Evolutionary conservation across 2,113 vertebrate genomes (phyloP), one percentile per base, ranked within the genome.

Genomic region (Gnathonemus longibarbis): DNA sequence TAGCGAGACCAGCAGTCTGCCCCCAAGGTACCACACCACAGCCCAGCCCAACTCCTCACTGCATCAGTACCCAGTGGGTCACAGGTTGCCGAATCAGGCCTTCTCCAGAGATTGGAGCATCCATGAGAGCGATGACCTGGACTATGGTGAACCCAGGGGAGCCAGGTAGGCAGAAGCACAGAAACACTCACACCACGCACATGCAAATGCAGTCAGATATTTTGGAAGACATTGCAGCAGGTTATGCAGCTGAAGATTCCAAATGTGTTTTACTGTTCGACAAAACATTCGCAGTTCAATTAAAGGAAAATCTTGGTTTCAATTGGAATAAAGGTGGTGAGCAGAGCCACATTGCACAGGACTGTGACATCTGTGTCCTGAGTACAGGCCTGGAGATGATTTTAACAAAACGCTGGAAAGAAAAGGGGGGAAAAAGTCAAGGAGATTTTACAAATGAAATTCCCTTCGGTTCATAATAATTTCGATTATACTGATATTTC

Each of bases 21-120:
- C 98, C 1, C 97, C 97, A 17, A 97, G 95, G 0, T 98, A 95
- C 93, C 96, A 98, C 93, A 97, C 96, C 3, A 97, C 97, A 0
- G 93, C 94, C 0, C 98, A 99, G 93, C 97, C 96, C 88, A 98
- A 98, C 0, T 97, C 97, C 21, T 99, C 98, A 0, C 93, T 96
- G 49, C 98, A 98, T 94, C 98, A 99, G 94, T 99, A 98, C 91
- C 93, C 97, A 0, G 95, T 96, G 11, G 96, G 96, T 0, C 91
- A 95, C 6, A 96, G 94, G 86, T 92, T 95, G 89, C 97, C 96
- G 83, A 97, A 96, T 91, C 97, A 96, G 84, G 94, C 94, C 0
- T 90, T 94, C 50, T 92, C 94, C 88, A 92, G 95, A 88, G 97
- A 97, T 45, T 92, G 94, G 35, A 53, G 50, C 50, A 53, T n/a